phyloP scores from a whole-genome alignment of 2,113 vertebrate genomes.

The Plotosus lineatus region DNA sequence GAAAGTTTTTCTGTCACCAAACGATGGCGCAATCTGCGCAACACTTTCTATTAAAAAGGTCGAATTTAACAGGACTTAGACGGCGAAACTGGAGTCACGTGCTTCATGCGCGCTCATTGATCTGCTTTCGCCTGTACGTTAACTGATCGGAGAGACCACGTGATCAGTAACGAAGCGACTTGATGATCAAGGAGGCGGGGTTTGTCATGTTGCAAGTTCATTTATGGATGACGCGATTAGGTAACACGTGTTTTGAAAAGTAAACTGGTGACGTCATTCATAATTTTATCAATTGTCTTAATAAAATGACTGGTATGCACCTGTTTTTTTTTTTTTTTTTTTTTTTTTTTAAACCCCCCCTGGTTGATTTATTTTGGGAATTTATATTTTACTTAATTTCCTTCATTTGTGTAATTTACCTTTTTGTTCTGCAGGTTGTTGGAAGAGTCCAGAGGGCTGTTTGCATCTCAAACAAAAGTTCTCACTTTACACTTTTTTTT shows the following conservation, averaged over 20 bases:
- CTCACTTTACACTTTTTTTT: conserved; percentile 20
- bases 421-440: not conserved
- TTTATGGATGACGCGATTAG: too few relatives aligned
- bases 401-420: not conserved
- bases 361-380: not conserved
- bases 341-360: too few relatives aligned
- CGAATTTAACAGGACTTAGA: not conserved
- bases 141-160: not conserved
- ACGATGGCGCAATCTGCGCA: not conserved
- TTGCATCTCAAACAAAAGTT: not conserved
- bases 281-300: too few relatives aligned
- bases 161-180: not conserved
- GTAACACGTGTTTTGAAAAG: too few relatives aligned
- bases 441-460: not conserved
- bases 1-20: not conserved
- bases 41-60: not conserved
- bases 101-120: not conserved
- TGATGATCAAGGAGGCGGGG: not conserved
- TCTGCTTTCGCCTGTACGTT: not conserved
- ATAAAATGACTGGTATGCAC: too few relatives aligned
- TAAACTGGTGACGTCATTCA: too few relatives aligned
- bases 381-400: not conserved
- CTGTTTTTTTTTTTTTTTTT: not conserved
- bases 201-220: too few relatives aligned
- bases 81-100: not conserved